phyloP scores from a whole-genome alignment of 2,113 vertebrate species.

The Nipponia nippon region DNA sequence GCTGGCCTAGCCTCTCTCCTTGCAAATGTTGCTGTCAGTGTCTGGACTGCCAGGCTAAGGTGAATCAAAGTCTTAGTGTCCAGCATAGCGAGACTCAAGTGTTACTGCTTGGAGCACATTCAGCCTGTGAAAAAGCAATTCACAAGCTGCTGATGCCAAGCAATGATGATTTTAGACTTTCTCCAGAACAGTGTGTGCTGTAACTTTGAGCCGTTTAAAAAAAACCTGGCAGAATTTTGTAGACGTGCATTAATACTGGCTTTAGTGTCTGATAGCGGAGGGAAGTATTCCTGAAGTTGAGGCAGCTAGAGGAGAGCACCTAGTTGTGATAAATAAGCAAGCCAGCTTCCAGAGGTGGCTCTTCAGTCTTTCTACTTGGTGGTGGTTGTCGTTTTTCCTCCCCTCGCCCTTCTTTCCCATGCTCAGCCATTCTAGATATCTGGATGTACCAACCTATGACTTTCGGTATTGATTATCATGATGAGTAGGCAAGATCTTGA shows the following conservation, averaged over 20 bases:
- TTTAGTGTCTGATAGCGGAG: neutral
- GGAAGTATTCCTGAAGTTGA: neutral
- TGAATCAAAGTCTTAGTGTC: neutral
- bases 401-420: neutral
- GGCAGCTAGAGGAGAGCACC: neutral
- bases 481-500: neutral
- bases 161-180: slow-evolving; percentile 20
- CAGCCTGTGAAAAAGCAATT: neutral
- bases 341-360: neutral
- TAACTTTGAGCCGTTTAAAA: neutral
- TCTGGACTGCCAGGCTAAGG: neutral
- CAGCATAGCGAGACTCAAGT: neutral
- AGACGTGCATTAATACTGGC: neutral
- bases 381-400: neutral
- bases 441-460: neutral
- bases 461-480: neutral
- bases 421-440: neutral
- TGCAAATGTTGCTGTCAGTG: neutral
- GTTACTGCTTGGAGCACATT: neutral
- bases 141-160: slow-evolving; percentile 19
- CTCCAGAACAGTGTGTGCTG: slow-evolving; percentile 22
- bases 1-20: neutral
- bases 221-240: neutral
- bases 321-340: neutral
- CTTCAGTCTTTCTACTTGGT: neutral